Evolutionary conservation across 2,113 vertebrate genomes (phyloP), one percentile per base, ranked within the genome.

Genomic region (Anthoscopus minutus): DNA sequence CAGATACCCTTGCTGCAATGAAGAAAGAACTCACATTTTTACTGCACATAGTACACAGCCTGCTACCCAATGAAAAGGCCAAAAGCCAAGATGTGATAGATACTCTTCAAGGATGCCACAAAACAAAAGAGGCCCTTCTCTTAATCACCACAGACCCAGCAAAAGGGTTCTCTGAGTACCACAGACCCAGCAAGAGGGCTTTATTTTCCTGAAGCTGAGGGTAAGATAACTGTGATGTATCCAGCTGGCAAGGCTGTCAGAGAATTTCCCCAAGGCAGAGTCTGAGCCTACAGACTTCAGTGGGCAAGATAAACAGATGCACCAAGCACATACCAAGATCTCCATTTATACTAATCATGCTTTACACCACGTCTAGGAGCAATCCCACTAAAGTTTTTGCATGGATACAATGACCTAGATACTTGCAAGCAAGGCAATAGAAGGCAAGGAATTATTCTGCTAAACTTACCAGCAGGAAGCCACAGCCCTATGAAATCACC

Each of bases 271-370:
- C 76, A 93, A 83, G 90, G 93, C 80, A 91, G 48, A 92, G 50
- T 72, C 65, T 92, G 86, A 96, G 88, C 82, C 69, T 86, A 38
- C 56, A 65, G 72, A 84, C 82, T 95, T 88, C 61, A 76, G 73
- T 60, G 90, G 80, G 90, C 90, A 91, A 94, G 92, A 93, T 67
- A 88, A 92, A 96, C 88, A 88, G 93, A 88, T 95, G 93, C 65
- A 92, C 53, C 56, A 69, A 95, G 83, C 65, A 69, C 86, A 89
- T 11, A 78, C 53, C 0, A 28, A 87, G 80, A 88, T 88, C 69
- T 92, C 92, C 57, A 35, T 5, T 60, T 84, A 42, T 8, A 81
- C 78, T 86, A 66, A 90, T 67, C 76, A 57, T 2, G 9, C 88
- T 60, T 83, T 90, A 90, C 61, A 78, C 79, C 40, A 38, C 28